phyloP scores from a whole-genome alignment of 1,140 invertebrate genomes.

The Hylyphantes graminicola region DNA sequence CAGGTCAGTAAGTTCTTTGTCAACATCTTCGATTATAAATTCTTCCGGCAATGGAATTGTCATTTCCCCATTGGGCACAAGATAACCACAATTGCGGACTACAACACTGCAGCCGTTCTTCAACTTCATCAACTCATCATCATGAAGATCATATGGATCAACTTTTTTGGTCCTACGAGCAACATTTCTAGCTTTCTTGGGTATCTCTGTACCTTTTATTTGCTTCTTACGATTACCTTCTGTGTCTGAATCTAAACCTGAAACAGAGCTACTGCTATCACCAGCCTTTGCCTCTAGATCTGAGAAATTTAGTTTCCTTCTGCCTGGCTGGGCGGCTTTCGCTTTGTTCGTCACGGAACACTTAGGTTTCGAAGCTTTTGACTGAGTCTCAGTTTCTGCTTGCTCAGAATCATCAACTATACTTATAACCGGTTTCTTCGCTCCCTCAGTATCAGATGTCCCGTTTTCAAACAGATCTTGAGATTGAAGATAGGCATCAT shows the following conservation, averaged over 20 bases:
- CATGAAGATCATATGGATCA: not conserved
- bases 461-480: not conserved
- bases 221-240: no score
- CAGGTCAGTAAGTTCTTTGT: slow-evolving; percentile 1
- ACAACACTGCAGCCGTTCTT: not conserved
- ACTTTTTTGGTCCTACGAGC: not conserved
- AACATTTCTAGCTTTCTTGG: no score
- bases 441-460: not conserved
- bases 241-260: no score
- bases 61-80: slow-evolving; percentile 7
- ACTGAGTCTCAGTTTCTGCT: no score
- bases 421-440: not conserved
- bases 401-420: no score
- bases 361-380: no score
- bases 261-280: no score
- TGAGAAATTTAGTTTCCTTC: no score
- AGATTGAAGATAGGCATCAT: not conserved
- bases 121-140: slow-evolving; percentile 5
- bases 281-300: no score
- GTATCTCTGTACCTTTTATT: no score
- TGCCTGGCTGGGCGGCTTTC: no score
- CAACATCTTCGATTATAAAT: slow-evolving; percentile 10
- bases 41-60: slow-evolving; percentile 1
- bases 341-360: no score
- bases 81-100: slow-evolving; percentile 3